These are phyloP conservation scores for Acronicta psi DNA, from an alignment of 2,888 invertebrate genomes.

Conservation along the genomic window DNA sequence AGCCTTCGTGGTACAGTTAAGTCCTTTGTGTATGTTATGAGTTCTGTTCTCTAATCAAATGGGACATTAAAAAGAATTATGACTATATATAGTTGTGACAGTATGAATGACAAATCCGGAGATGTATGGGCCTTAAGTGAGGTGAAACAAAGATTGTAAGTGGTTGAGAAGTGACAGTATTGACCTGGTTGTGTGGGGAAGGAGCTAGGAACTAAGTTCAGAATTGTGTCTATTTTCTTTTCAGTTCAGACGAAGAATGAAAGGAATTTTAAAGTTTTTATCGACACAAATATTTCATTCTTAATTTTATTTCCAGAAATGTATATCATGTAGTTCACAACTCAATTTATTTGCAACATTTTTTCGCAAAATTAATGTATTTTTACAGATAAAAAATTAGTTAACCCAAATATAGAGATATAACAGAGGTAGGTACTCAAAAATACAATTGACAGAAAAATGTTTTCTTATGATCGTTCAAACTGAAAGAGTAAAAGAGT, in stretches of 20 bases:
- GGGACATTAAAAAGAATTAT: conserved; percentile 86
- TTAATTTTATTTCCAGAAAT: too few relatives aligned
- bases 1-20: conserved; percentile 79
- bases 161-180: conserved; percentile 39
- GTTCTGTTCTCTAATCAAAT: conserved; percentile 82
- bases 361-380: too few relatives aligned
- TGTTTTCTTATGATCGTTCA: too few relatives aligned
- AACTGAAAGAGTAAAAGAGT: not conserved
- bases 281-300: too few relatives aligned
- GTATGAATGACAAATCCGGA: conserved; percentile 79
- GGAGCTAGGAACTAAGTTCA: not conserved
- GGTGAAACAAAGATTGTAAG: conserved; percentile 46
- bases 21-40: conserved; percentile 79
- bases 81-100: conserved; percentile 81
- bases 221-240: conserved; percentile 5
- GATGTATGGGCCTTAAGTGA: conserved; percentile 46
- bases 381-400: too few relatives aligned
- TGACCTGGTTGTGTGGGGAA: conserved; percentile 31
- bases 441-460: too few relatives aligned
- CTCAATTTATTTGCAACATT: too few relatives aligned
- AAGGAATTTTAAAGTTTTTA: too few relatives aligned
- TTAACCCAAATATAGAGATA: too few relatives aligned
- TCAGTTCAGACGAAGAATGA: not conserved
- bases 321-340: too few relatives aligned
- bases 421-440: too few relatives aligned